Conservation (phyloP, 2,888 invertebrate species). For the Dexiosoma caninum region DNA sequence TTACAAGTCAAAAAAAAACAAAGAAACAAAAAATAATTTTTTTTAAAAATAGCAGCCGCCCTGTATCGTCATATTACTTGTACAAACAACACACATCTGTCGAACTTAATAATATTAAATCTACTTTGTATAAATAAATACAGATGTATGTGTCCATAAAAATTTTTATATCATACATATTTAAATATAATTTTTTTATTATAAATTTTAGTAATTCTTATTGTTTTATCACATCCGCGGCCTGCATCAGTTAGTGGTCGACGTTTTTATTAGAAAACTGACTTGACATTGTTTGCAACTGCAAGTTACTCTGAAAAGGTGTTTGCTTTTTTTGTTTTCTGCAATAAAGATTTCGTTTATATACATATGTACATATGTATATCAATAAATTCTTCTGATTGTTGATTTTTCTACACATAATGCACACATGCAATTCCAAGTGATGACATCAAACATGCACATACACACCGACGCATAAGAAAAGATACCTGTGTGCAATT, state of each 20-base stretch:
- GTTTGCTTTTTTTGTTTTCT: background rate
- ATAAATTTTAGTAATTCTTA: constrained; percentile 8
- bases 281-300: constrained; percentile 32
- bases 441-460: constrained; percentile 19
- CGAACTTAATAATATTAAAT: constrained; percentile 23
- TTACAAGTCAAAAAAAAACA: constrained; percentile 36
- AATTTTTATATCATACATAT: too few relatives aligned
- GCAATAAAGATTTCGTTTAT: constrained; percentile 13
- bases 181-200: constrained; percentile 8
- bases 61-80: constrained; percentile 47
- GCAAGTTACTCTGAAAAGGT: constrained; percentile 12
- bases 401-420: constrained; percentile 18
- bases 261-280: constrained; percentile 28
- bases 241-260: constrained; percentile 25
- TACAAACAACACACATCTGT: constrained; percentile 3
- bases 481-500: constrained; percentile 23
- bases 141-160: constrained; percentile 31
- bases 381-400: constrained; percentile 22
- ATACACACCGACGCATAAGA: background rate
- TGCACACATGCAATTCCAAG: background rate
- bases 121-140: background rate
- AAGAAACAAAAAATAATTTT: constrained; percentile 8
- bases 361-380: too few relatives aligned
- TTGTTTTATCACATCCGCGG: constrained; percentile 31
- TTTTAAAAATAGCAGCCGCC: constrained; percentile 52